Base-by-base conservation (phyloP, 2,888 invertebrate species). In the Plagodis pulveraria region DNA sequence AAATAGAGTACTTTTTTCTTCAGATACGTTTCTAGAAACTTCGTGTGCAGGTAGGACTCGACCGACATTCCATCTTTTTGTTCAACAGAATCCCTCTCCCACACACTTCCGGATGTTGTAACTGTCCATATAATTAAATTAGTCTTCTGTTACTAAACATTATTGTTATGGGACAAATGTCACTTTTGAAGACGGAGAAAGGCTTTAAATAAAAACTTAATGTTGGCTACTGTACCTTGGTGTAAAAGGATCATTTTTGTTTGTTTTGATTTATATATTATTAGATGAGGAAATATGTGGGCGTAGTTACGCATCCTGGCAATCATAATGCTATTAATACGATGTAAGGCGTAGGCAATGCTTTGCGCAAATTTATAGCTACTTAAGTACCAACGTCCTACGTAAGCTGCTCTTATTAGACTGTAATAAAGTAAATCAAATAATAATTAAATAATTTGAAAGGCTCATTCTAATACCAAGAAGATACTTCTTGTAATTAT, bases 51-150 rank as follows among this genome's bases (percentile, higher is more conserved):
- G 86, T 87, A 86, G 78, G 73, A 77, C 76, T 73, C 74, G 75
- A 70, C 72, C 77, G 83, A 81, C 88, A 90, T 90, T 89, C 89
- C 82, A 73, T 66, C 62, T 80, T 81, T 88, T 89, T 89, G 89
- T 89, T 83, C 78, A 72, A 69, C 59, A 63, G 70, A 74, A 76
- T 77, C 74, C 70, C 71, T 76, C 72, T 69, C 90, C 90, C 83
- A 90, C 90, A 72, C 86, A 80, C 80, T 86, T 90, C 90, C 91
- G 90, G 90, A 80, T 78, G 75, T 75, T 74, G 73, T 77, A 80
- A 77, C 79, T 76, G 77, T 81, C 77, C 69, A 72, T 70, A 66
- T 74, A 76, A 77, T 80, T 78, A 67, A 76, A 56, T 61, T 71
- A 80, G 69, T 73, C 71, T 70, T 74, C 67, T 74, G 67, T 77